Evolutionary conservation across 2,797 vertebrate genomes (phyloP).

Genomic region (Menidia menidia): DNA sequence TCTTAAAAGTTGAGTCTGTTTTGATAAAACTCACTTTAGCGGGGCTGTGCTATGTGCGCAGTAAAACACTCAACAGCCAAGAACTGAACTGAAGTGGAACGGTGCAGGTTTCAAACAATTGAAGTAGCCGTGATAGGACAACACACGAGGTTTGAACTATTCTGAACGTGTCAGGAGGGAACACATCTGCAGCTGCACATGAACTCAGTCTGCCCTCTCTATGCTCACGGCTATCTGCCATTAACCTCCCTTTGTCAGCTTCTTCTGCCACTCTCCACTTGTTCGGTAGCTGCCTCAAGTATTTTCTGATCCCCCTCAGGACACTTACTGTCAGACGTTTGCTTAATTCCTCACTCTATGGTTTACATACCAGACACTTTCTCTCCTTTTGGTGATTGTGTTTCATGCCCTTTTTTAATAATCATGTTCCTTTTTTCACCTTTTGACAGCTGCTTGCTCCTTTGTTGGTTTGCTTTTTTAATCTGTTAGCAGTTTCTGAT

Average conservation of each 20-base stretch:
- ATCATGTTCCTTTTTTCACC: no score
- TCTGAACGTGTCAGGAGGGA: background rate
- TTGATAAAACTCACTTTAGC: background rate
- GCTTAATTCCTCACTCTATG: background rate
- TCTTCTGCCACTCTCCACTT: conserved; percentile 1
- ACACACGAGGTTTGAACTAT: background rate
- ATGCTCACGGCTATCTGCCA: background rate
- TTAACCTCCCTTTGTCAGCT: background rate
- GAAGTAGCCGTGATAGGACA: background rate
- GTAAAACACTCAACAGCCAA: background rate
- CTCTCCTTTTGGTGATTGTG: background rate
- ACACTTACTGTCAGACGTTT: conserved; percentile 1
- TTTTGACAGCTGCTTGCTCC: background rate
- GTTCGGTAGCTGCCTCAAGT: background rate
- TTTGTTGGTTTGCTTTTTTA: no score
- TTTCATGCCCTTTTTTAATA: background rate
- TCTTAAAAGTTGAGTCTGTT: background rate
- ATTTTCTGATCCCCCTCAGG: conserved; percentile 4
- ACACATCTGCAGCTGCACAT: conserved; percentile 2
- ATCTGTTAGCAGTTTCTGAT: background rate
- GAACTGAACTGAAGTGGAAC: background rate
- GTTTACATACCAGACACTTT: background rate
- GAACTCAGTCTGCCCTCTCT: conserved; percentile 1
- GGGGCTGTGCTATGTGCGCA: background rate
- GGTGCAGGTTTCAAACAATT: background rate